Percentiles rank a stretch among this genome's conserved stretches.
Evolutionary conservation across 2,888 invertebrate genomes (phyloP).

Genomic region (Nycteola revayana): DNA sequence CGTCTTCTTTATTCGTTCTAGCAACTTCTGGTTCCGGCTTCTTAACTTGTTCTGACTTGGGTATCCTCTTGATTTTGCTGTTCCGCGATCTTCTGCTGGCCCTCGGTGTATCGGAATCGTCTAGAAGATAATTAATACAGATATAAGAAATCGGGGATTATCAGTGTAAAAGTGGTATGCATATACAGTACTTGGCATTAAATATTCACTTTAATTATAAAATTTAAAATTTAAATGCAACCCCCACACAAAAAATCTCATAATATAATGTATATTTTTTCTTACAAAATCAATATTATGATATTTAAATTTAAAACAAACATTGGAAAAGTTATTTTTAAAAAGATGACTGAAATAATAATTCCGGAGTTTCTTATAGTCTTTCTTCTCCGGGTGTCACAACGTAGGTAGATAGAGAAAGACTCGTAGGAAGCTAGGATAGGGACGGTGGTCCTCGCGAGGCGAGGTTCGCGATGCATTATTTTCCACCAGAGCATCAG

Average conservation of each 20-base stretch:
- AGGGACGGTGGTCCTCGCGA: no score
- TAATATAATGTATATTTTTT: background rate
- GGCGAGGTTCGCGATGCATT: no score
- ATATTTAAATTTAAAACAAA: background rate
- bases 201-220: background rate
- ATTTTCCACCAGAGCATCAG: no score
- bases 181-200: no score
- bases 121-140: background rate
- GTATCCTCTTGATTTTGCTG: slow-evolving; percentile 4
- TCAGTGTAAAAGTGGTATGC: background rate
- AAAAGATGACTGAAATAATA: no score
- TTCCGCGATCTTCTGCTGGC: background rate
- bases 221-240: background rate
- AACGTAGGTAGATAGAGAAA: no score
- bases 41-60: slow-evolving; percentile 1
- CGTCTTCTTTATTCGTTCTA: background rate
- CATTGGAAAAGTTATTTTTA: background rate
- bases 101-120: background rate
- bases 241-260: background rate
- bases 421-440: no score
- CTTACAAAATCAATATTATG: no score
- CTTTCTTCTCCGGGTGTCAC: no score
- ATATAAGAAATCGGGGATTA: background rate
- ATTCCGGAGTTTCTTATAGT: no score
- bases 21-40: slow-evolving; percentile 6